Base-by-base conservation (phyloP, 2,888 invertebrate species). In the Brenthis daphne region DNA sequence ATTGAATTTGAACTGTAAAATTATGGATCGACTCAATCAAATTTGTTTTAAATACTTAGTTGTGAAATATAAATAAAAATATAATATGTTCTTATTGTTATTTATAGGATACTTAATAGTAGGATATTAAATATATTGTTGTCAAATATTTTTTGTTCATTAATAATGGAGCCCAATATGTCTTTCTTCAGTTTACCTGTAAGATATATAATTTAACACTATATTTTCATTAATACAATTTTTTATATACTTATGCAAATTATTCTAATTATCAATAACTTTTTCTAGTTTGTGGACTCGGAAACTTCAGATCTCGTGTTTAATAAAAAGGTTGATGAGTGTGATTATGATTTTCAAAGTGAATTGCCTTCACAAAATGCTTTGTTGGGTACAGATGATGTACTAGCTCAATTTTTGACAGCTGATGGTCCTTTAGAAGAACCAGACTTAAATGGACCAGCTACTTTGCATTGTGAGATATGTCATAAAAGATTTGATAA, bases 401-500 rank as follows among this genome's bases (percentile, higher is more conserved):
- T 88, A 0, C 73, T 92, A 61, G 89, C 90, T 3, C 92, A 92
- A 72, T 89, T 92, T 64, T 76, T 92, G 11, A 85, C 88, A 2
- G 86, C 87, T 0, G 89, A 91, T 61, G 90, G 90, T 14, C 88
- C 87, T 0, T 67, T 91, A 58, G 92, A 92, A 56, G 92, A 91
- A 74, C 91, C 91, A 0, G 90, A 90, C 72, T 76, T 91, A 24
- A 92, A 90, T 68, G 92, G 91, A 0, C 92, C 91, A 0, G 87
- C 92, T 1, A 89, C 85, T 6, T 76, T 91, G 53, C 88, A 90
- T 67, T 92, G 92, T 69, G 92, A 92, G 74, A 92, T 92, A 64
- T 92, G 92, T 76, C 81, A 81, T 33, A 92, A 90, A 74, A 83
- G 86, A 72, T 92, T 92, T 78, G 91, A 90, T 69, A 92, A 91